A percentile compares a stretch with the other conserved stretches of the same genome.
Evolutionary conservation across 2,888 invertebrate species (phyloP).

Genomic region (Cerceris ruficornis): DNA sequence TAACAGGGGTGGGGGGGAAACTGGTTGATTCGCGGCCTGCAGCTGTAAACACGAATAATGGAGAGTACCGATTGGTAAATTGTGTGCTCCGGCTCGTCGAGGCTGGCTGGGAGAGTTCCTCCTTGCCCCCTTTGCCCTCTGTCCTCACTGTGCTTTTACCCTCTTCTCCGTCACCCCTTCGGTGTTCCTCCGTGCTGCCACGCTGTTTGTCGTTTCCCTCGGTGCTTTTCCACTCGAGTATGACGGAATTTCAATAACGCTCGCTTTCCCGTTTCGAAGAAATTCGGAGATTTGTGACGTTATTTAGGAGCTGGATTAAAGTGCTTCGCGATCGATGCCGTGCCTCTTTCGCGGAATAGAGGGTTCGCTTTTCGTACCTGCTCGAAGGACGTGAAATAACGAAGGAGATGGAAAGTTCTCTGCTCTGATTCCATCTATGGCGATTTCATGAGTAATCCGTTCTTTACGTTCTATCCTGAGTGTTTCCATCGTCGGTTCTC

Average conservation of each 20-base stretch:
- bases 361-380: too few species aligned
- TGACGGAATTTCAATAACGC: constrained; percentile 3
- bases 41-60: constrained; percentile 78
- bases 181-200: background rate
- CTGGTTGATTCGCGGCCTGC: constrained; percentile 75
- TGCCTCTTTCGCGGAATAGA: too few species aligned
- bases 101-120: constrained; percentile 42
- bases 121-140: background rate
- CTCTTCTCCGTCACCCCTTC: background rate
- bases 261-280: background rate
- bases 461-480: too few species aligned
- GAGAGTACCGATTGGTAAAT: constrained; percentile 77
- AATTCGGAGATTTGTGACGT: background rate
- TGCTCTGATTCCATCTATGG: too few species aligned
- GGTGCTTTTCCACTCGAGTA: background rate
- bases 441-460: too few species aligned
- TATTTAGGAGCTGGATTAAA: background rate
- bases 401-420: too few species aligned
- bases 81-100: constrained; percentile 69
- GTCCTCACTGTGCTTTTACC: background rate
- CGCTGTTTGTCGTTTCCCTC: background rate
- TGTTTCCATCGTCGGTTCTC: too few species aligned
- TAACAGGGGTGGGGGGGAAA: constrained; percentile 60
- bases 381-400: too few species aligned
- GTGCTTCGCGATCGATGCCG: too few species aligned